These are phyloP conservation scores for Falco cherrug DNA, from an alignment of 2,797 vertebrate genomes.

Conservation along the genomic window DNA sequence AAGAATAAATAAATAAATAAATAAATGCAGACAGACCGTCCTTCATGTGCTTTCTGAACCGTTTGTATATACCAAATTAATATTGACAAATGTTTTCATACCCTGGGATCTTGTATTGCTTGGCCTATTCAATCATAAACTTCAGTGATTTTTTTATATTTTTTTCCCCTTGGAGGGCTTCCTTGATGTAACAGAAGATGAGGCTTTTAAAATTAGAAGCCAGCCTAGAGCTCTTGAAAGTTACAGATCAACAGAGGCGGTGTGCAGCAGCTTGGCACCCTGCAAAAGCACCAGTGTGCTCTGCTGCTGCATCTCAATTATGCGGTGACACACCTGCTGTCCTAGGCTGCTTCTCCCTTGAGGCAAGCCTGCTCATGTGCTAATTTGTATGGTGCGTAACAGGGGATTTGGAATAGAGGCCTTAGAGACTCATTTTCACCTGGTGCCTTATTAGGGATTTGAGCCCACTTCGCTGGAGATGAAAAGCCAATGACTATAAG, in stretches of 20 bases:
- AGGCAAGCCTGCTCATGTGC: conserved; percentile 18
- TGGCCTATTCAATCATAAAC: neutral
- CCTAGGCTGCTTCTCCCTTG: neutral
- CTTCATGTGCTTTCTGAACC: neutral
- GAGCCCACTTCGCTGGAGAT: neutral
- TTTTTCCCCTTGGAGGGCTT: neutral
- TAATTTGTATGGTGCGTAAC: conserved; percentile 35
- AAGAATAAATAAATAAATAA: neutral
- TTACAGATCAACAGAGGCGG: neutral
- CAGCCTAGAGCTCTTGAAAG: neutral
- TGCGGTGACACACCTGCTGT: conserved; percentile 34
- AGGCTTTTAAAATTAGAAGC: neutral
- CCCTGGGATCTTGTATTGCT: neutral
- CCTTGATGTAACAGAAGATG: neutral
- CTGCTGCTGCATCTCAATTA: conserved; percentile 35
- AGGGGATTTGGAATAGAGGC: conserved; percentile 17
- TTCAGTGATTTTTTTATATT: neutral
- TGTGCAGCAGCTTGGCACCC: neutral
- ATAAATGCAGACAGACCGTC: neutral
- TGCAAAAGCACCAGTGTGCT: neutral
- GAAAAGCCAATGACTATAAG: conserved; percentile 42
- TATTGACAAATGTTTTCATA: neutral
- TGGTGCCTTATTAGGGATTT: conserved; percentile 34
- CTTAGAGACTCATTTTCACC: conserved; percentile 41
- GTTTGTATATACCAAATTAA: neutral